Conservation (phyloP, 2,113 vertebrate species). For the Scomber colias region DNA sequence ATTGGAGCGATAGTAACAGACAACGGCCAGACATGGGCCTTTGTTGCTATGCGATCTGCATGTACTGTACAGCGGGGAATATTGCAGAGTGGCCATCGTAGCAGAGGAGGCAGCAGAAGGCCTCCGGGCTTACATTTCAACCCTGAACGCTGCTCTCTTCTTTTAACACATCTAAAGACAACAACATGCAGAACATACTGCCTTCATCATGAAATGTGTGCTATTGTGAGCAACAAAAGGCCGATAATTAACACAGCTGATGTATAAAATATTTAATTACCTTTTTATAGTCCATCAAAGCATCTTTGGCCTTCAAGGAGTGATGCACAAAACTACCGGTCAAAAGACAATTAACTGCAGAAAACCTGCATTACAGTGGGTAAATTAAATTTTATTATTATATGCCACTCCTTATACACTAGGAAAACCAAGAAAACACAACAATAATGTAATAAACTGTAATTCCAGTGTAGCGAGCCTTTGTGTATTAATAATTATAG, state of each 20-base stretch:
- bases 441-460: no score
- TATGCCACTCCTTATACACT: no score
- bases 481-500: not conserved
- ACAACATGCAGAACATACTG: not conserved
- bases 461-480: not conserved
- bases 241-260: not conserved
- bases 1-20: slow-evolving; percentile 69
- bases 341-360: not conserved
- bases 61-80: slow-evolving; percentile 43
- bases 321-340: not conserved
- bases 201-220: not conserved
- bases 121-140: slow-evolving; percentile 26
- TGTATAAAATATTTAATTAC: not conserved
- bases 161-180: not conserved
- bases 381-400: not conserved
- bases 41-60: slow-evolving; percentile 73
- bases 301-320: not conserved
- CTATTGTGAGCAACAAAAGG: not conserved
- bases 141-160: not conserved
- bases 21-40: slow-evolving; percentile 65
- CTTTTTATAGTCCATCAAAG: not conserved
- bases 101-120: slow-evolving; percentile 35
- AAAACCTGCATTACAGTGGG: not conserved
- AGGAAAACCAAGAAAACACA: no score
- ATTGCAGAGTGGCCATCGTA: slow-evolving; percentile 32